Base-by-base conservation (phyloP, 2,888 invertebrate species). In the Resseliella maxima region DNA sequence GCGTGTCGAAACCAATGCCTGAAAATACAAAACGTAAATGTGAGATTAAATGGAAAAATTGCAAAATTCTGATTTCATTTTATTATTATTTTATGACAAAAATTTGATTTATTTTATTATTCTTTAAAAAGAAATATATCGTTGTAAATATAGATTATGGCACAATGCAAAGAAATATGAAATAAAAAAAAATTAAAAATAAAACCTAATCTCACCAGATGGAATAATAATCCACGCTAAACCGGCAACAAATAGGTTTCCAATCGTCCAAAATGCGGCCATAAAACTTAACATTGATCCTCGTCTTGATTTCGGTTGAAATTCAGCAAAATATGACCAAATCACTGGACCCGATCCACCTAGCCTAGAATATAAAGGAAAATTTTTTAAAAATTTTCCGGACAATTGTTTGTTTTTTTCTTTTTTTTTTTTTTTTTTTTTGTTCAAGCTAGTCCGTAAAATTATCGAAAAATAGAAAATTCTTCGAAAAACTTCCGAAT, bases 241-340 rank as follows among this genome's bases (percentile, higher is more conserved):
- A 90, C 97, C 96, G 88, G 98, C 97, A 87, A 97, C 97, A 90
- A 97, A 95, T 88, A 98, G 93, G 91, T 97, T 97, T 88, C 98
- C 98, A 89, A 97, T 94, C 87, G 98, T 98, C 98, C 98, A 98
- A 91, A 97, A 98, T 86, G 97, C 97, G 87, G 98, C 97, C 95
- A 98, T 96, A 90, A 96, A 96, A 89, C 97, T 97, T 89, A 98
- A 92, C 97, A 97, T 97, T 86, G 96, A 95, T 86, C 98, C 98
- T 88, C 98, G 94, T 90, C 96, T 96, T 88, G 95, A 93, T 92
- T 96, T 97, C 87, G 97, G 97, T 92, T 98, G 97, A 91, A 98
- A 98, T 92, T 98, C 98, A 87, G 97, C 96, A 91, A 97, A 98
- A 92, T 98, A 98, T 35, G 97, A 96, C 96, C 97, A 98, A 91